Evolutionary conservation across 2,888 invertebrate genomes (phyloP).

Genomic region (Dryocosmus kuriphilus): DNA sequence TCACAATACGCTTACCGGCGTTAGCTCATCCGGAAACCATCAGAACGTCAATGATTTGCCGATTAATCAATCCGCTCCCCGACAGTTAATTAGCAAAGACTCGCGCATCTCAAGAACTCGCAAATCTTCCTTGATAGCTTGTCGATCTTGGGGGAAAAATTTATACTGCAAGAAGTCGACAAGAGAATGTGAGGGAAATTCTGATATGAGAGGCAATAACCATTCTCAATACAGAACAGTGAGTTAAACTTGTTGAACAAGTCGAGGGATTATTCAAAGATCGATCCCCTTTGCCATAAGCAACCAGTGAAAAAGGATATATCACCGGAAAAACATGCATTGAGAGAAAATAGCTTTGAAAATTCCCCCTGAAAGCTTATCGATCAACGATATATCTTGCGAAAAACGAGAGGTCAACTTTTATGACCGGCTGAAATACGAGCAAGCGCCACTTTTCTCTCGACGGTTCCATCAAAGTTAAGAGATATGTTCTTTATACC

Average conservation of each 20-base stretch:
- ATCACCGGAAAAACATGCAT: slow-evolving; percentile 4
- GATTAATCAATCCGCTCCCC: slow-evolving; percentile 59
- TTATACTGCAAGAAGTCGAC: not conserved
- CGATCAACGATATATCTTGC: slow-evolving; percentile 36
- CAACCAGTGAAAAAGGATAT: not conserved
- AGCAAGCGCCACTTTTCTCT: slow-evolving; percentile 40
- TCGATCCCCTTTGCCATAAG: not conserved
- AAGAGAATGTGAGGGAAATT: not conserved
- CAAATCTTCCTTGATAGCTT: not conserved
- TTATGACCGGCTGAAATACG: slow-evolving; percentile 42
- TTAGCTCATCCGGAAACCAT: slow-evolving; percentile 49
- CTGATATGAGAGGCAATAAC: not conserved
- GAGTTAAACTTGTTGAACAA: slow-evolving; percentile 5
- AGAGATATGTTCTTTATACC: not conserved
- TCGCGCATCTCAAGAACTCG: not conserved
- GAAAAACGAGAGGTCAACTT: slow-evolving; percentile 44
- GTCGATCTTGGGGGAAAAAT: not conserved
- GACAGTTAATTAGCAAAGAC: slow-evolving; percentile 39
- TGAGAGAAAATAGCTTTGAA: slow-evolving; percentile 44
- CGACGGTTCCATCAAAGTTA: slow-evolving; percentile 35
- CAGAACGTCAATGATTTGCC: slow-evolving; percentile 38
- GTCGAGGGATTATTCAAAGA: not conserved
- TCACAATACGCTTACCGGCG: slow-evolving; percentile 19
- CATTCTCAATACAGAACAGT: not conserved
- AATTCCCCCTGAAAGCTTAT: slow-evolving; percentile 49